These are phyloP conservation scores for Melopsittacus undulatus DNA, from an alignment of 2,797 vertebrate genomes.

Conservation along the genomic window DNA sequence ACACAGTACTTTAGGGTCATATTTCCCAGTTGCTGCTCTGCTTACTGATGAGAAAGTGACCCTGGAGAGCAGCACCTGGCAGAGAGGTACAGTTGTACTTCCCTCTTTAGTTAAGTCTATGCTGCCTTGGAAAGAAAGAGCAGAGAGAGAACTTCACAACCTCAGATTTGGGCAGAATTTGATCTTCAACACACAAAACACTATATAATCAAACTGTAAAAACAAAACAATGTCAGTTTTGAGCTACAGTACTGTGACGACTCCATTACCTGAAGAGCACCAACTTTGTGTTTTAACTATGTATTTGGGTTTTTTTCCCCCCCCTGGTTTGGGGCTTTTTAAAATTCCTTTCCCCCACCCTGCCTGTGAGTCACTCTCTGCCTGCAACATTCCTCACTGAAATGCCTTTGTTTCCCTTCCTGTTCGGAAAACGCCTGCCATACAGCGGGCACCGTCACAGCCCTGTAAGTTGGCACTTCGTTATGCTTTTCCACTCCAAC, in stretches of 20 bases:
- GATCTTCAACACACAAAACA: neutral
- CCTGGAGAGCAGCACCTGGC: neutral
- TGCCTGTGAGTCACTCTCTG: neutral
- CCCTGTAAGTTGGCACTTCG: constrained; percentile 3
- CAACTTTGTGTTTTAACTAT: neutral
- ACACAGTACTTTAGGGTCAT: neutral
- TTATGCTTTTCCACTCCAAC: neutral
- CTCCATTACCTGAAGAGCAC: neutral
- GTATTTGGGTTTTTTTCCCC: fast-evolving
- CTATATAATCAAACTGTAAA: neutral
- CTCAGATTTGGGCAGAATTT: neutral
- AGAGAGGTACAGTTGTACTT: neutral
- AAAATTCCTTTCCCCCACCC: neutral
- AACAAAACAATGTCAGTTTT: neutral
- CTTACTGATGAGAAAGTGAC: neutral
- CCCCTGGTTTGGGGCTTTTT: neutral
- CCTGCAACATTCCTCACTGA: neutral
- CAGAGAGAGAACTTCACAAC: neutral
- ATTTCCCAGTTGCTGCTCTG: neutral
- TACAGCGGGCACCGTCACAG: neutral
- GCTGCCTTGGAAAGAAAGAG: neutral
- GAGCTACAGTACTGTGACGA: neutral
- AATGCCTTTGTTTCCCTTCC: constrained; percentile 45
- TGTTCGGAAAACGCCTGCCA: neutral
- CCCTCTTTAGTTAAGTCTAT: neutral